Evolutionary conservation across 2,113 vertebrate genomes (phyloP), one percentile per base, ranked within the genome.

Genomic region (Chlorodrepanis virens): DNA sequence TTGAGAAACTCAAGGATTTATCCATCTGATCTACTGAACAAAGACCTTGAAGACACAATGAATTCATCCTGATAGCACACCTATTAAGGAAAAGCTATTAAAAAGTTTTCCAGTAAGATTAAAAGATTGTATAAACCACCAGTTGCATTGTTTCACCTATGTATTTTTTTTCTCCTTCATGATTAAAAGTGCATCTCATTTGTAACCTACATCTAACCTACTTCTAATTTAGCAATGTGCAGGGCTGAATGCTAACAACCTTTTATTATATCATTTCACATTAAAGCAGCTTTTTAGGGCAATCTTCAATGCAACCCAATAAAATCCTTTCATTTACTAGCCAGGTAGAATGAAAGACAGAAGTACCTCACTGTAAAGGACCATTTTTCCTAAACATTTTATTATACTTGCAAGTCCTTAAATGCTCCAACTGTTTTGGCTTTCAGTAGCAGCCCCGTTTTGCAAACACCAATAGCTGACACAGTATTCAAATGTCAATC

Each of bases 21-120:
- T 44, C 61, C 24, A 61, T 15, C n/a, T 2, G 1, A 83, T 25
- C 29, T 57, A 52, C 8, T 0, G 0, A 75, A 64, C 35, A 79
- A 78, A 79, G 84, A 59, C 74, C 57, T 13, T 64, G 37, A 31
- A 83, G 23, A 60, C 1, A 8, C 9, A 1, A 82, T 37, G 3
- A 82, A 68, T 50, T 52, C 49, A 68, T 44, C n/a, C 93, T 79
- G 40, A 75, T n/a, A 83, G 47, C 24, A 76, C 22, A 49, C 6
- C 10, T 31, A 9, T 65, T 60, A 39, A 17, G 24, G 57, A 64
- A 79, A 87, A 85, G 39, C 44, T 63, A 11, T 64, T 90, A 16
- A 78, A 33, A 86, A 67, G 42, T 78, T 93, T 87, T 74, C 52
- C 23, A 69, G n/a, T 42, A 31, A 23, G 6, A 84, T 52, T 82